phyloP scores from a whole-genome alignment of 2,797 vertebrate species.

The Sebastes diploproa region DNA sequence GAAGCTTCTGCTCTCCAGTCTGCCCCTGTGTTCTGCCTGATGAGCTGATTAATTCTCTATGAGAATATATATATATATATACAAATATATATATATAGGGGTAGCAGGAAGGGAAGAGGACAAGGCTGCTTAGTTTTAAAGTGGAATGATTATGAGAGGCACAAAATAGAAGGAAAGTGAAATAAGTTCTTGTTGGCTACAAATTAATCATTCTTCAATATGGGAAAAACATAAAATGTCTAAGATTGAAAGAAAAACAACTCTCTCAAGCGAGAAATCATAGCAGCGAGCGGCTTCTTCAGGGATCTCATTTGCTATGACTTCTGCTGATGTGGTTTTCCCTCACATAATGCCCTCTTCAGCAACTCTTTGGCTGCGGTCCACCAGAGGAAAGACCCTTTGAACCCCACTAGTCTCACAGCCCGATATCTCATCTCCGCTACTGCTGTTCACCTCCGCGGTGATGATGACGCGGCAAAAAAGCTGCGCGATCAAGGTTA shows the following conservation, averaged over 20 bases:
- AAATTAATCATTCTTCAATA: not conserved
- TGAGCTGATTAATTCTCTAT: constrained; percentile 64
- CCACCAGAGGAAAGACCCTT: constrained; percentile 57
- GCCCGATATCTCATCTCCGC: constrained; percentile 37
- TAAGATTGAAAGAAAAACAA: not conserved
- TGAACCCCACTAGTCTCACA: constrained; percentile 42
- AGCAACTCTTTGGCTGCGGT: constrained; percentile 52
- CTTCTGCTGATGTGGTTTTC: constrained; percentile 58
- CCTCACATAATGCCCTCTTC: constrained; percentile 50
- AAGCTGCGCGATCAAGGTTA: constrained; percentile 54
- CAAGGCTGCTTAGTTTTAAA: not conserved
- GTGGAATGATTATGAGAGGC: constrained; percentile 1
- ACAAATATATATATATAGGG: not conserved
- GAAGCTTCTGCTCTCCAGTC: constrained; percentile 28
- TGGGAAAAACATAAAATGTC: not conserved
- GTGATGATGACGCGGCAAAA: constrained; percentile 66
- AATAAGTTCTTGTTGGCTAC: not conserved
- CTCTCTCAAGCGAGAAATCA: not conserved
- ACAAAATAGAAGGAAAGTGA: not conserved
- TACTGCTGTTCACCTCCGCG: constrained; percentile 11
- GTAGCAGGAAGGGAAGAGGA: not conserved
- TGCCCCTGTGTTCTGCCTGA: constrained; percentile 63
- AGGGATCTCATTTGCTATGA: constrained; percentile 51
- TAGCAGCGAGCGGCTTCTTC: constrained; percentile 14
- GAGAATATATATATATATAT: constrained; percentile 5